Evolutionary conservation across 2,797 vertebrate genomes (phyloP).

Genomic region (Melanotaenia maccullochi): DNA sequence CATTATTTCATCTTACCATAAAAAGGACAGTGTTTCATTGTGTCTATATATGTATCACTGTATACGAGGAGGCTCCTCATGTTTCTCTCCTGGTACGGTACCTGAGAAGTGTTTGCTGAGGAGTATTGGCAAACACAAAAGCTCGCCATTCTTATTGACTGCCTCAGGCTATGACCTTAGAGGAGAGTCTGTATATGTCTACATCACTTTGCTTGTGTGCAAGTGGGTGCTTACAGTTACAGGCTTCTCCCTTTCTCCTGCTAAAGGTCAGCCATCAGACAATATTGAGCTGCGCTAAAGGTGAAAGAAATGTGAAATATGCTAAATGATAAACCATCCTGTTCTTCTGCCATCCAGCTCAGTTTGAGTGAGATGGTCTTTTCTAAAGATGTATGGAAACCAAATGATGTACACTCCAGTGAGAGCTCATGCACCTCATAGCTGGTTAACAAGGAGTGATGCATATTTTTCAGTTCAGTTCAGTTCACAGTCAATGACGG

Average conservation of each 20-base stretch:
- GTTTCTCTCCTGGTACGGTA: constrained; percentile 28
- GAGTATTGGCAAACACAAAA: constrained; percentile 65
- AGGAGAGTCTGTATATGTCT: constrained; percentile 35
- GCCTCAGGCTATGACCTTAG: constrained; percentile 65
- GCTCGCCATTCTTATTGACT: constrained; percentile 66
- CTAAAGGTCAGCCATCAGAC: constrained; percentile 84
- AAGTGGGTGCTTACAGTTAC: constrained; percentile 73
- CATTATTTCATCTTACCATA: constrained; percentile 20
- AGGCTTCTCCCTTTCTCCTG: constrained; percentile 74
- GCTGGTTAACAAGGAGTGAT: constrained; percentile 11
- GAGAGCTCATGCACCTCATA: constrained; percentile 8
- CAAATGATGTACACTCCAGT: background rate
- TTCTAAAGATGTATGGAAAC: constrained; percentile 2
- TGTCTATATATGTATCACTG: background rate
- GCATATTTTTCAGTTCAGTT: background rate
- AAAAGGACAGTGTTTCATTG: background rate
- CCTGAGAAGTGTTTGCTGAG: constrained; percentile 39
- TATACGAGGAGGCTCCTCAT: constrained; percentile 11
- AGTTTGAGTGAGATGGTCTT: constrained; percentile 34
- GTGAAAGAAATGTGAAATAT: constrained; percentile 79
- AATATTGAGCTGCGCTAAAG: constrained; percentile 80
- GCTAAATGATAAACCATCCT: constrained; percentile 68
- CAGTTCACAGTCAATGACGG: background rate
- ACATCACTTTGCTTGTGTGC: constrained; percentile 38
- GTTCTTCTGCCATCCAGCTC: constrained; percentile 13